Percentiles rank a stretch among this genome's conserved stretches.
Evolutionary conservation across 2,113 vertebrate genomes (phyloP).

Genomic region (Caracal caracal): DNA sequence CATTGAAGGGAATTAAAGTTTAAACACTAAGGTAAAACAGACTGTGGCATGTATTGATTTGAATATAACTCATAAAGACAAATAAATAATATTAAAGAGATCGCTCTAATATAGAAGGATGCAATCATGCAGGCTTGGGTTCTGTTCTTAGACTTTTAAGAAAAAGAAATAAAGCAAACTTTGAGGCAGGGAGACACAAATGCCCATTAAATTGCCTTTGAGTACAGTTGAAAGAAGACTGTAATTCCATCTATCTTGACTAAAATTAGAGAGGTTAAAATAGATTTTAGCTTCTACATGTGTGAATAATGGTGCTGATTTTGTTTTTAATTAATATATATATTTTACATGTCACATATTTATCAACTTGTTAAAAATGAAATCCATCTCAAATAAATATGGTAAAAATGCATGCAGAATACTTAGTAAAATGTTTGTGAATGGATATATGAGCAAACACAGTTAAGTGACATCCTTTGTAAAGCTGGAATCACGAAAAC

Average conservation of each 20-base stretch:
- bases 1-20: neutral
- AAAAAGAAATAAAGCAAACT: neutral
- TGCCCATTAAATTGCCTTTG: neutral
- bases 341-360: neutral
- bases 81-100: neutral
- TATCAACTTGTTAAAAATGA: neutral
- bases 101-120: neutral
- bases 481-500: neutral
- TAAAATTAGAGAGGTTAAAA: neutral
- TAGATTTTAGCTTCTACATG: neutral
- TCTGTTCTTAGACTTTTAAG: neutral
- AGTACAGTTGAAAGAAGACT: neutral
- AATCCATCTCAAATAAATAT: neutral
- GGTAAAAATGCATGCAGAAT: neutral
- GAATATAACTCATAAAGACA: neutral
- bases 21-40: neutral
- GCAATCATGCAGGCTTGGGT: too few species aligned
- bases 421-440: neutral
- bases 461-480: neutral
- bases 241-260: neutral
- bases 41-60: neutral
- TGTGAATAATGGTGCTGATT: neutral
- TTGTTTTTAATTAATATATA: neutral
- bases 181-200: neutral
- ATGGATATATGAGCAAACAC: neutral